Evolutionary conservation across 2,888 invertebrate species (phyloP).

Genomic region (Tipula helvola): DNA sequence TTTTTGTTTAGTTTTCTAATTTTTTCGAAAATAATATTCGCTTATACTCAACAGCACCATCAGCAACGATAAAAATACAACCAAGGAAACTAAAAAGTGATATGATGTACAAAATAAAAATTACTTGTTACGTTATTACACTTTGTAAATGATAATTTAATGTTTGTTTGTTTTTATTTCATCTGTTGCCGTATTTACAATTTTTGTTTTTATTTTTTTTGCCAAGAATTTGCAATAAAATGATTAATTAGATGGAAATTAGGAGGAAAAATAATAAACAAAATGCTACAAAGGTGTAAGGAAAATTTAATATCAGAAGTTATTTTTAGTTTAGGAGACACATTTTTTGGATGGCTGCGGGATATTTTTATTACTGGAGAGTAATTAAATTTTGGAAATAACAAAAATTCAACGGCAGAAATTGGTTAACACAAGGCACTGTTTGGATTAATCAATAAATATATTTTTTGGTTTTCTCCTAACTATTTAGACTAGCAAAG

Average conservation of each 20-base stretch:
- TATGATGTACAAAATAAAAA: not conserved
- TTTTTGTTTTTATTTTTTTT: not conserved
- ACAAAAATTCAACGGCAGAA: too few relatives aligned
- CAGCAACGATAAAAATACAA: not conserved
- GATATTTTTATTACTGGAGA: too few relatives aligned
- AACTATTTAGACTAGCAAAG: too few relatives aligned
- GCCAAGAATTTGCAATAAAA: not conserved
- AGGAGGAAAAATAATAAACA: not conserved
- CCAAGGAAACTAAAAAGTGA: not conserved
- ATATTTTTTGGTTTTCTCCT: too few relatives aligned
- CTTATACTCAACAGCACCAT: not conserved
- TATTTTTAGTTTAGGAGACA: too few relatives aligned
- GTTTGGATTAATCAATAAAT: too few relatives aligned
- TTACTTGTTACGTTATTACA: not conserved
- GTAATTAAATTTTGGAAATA: too few relatives aligned
- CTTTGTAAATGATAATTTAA: not conserved
- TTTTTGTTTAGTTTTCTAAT: not conserved
- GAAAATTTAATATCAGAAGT: too few relatives aligned
- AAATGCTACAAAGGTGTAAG: too few relatives aligned
- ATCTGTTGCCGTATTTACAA: not conserved
- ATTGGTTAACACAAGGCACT: too few relatives aligned
- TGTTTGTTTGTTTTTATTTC: not conserved
- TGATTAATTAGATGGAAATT: not conserved
- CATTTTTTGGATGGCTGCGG: too few relatives aligned
- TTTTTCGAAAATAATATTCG: not conserved